Evolutionary conservation across 2,797 vertebrate species (phyloP).

Genomic region (Sebastes cheni): DNA sequence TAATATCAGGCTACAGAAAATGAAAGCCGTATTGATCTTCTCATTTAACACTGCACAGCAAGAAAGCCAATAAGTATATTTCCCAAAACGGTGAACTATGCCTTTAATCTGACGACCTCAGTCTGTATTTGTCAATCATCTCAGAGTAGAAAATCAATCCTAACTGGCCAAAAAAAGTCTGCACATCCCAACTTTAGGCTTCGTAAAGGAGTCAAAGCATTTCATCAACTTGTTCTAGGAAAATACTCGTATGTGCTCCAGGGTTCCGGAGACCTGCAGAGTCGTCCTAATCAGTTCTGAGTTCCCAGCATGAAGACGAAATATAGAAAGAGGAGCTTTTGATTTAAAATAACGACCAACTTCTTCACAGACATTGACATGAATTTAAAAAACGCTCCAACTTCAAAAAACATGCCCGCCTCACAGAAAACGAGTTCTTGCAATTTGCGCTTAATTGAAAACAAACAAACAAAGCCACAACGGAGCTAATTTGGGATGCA

Average conservation of each 20-base stretch:
- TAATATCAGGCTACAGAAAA: background rate
- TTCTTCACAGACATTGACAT: background rate
- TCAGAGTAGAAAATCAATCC: background rate
- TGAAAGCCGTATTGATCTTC: background rate
- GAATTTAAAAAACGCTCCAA: background rate
- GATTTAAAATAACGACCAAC: conserved; percentile 8
- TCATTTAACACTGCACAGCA: background rate
- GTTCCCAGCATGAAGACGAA: background rate
- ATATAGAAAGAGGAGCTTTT: background rate
- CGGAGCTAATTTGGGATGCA: conserved; percentile 21
- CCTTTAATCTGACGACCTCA: background rate
- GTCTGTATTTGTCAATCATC: background rate
- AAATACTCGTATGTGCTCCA: conserved; percentile 5
- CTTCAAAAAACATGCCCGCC: background rate
- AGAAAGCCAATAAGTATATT: background rate
- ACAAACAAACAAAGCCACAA: conserved; percentile 18
- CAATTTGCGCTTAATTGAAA: conserved; percentile 24
- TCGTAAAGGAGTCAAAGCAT: background rate
- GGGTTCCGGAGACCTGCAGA: conserved; percentile 6
- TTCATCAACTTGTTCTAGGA: conserved; percentile 22
- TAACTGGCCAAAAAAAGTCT: background rate
- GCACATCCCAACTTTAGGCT: background rate
- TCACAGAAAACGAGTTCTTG: conserved; percentile 21
- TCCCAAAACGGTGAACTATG: background rate
- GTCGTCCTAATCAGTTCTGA: conserved; percentile 5